Evolutionary conservation across 2,888 invertebrate genomes (phyloP), one percentile per base, ranked within the genome.

Genomic region (Oscheius sp.): DNA sequence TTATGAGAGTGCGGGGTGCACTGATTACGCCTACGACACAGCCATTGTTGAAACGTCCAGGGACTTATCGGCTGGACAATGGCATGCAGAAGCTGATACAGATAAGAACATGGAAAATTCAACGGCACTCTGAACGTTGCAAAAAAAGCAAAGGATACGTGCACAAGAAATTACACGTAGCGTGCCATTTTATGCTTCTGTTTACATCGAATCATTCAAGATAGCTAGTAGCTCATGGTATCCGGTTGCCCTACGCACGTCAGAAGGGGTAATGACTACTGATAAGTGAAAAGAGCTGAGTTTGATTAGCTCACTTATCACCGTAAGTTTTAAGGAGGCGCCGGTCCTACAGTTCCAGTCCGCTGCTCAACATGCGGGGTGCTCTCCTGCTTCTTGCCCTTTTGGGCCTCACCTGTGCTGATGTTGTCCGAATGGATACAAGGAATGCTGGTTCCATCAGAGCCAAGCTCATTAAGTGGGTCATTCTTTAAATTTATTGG

Each of bases 401-500:
- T n/a, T 79, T 80, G 74, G 83, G 78, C 63, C 75, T 76, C 18
- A 55, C 73, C 63, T 77, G 69, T 66, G 81, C 83, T 18, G 75
- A 63, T 13, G 76, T 76, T 41, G 58, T 78, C 77, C 71, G 70
- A 25, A 75, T 80, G 72, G 73, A 73, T 43, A 68, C 80, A 61
- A 46, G 45, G 43, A 79, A 76, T 29, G 69, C 77, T 27, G 76
- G 72, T 6, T 80, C 80, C 12, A 73, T 78, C 35, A 72, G 76
- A 18, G 78, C 79, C 55, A 76, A 74, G 56, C 72, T 83, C 46
- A 78, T 80, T 77, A 70, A 69, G 72, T 79, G 68, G 58, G 43
- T 76, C 75, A 77, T 35, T 6, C 63, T 75, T 43, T 12, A 61
- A 35, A 35, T 35, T 35, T 27, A 12, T 45, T 18, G 18, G 18